phyloP scores from a whole-genome alignment of 1,140 invertebrate genomes.

The Samia ricini region DNA sequence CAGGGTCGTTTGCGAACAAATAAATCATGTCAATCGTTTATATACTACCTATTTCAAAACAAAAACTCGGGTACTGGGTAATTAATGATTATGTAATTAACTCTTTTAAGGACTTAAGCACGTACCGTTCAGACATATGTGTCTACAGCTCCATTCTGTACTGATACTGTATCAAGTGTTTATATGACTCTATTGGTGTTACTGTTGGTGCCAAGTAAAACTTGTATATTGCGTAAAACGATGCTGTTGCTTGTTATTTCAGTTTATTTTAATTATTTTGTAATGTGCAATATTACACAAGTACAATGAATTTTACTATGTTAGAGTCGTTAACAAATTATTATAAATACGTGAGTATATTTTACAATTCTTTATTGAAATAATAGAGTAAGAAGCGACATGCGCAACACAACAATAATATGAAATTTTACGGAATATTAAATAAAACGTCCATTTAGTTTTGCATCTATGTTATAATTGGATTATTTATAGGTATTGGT shows the following conservation, averaged over 20 bases:
- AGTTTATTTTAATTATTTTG: neutral
- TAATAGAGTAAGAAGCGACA: too few species aligned
- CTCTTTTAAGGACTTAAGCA: neutral
- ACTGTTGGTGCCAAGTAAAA: neutral
- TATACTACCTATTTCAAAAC: conserved; percentile 58
- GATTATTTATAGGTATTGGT: conserved; percentile 19
- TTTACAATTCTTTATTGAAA: neutral
- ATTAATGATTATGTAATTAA: conserved; percentile 27
- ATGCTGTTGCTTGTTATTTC: neutral
- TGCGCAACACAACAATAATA: too few species aligned
- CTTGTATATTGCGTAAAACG: neutral
- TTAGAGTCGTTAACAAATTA: neutral
- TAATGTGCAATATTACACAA: neutral
- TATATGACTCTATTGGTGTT: neutral
- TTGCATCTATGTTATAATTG: neutral
- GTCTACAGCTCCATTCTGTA: neutral
- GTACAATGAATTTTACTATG: neutral
- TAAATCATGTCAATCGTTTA: conserved; percentile 37
- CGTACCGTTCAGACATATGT: neutral
- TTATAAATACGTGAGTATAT: neutral
- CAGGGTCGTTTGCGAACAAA: conserved; percentile 26
- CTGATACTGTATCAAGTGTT: neutral
- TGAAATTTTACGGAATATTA: neutral
- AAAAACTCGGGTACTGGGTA: conserved; percentile 38
- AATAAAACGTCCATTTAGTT: neutral